phyloP scores from a whole-genome alignment of 2,797 vertebrate genomes.

The Acanthurus tractus region DNA sequence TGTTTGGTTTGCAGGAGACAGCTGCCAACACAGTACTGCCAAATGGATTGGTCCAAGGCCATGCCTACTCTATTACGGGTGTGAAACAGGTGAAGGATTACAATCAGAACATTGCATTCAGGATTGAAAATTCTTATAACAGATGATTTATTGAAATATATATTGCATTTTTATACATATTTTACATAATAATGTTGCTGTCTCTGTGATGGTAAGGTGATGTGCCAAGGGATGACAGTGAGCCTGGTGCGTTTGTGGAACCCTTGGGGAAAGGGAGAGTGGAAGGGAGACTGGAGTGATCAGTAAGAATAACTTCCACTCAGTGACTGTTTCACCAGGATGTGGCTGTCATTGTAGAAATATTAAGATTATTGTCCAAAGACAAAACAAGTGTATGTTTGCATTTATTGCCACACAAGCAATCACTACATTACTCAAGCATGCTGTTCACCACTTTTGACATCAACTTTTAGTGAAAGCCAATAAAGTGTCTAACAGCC shows the following conservation, averaged over 20 bases:
- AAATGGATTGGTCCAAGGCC: constrained; percentile 80
- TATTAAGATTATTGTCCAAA: not conserved
- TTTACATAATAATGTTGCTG: too few relatives aligned
- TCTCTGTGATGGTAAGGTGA: constrained; percentile 73
- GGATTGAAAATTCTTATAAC: too few relatives aligned
- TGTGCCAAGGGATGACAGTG: constrained; percentile 70
- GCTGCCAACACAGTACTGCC: constrained; percentile 58
- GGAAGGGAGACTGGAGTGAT: constrained; percentile 92
- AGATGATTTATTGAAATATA: too few relatives aligned
- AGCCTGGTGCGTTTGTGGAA: constrained; percentile 88
- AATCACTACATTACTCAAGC: too few relatives aligned
- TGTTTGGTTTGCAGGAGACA: constrained; percentile 63
- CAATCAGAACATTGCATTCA: too few relatives aligned
- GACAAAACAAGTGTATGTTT: too few relatives aligned
- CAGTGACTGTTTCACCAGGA: not conserved
- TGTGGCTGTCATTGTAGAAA: too few relatives aligned
- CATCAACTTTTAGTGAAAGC: too few relatives aligned
- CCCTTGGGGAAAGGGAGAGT: constrained; percentile 89
- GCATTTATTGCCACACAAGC: too few relatives aligned
- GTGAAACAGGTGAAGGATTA: constrained; percentile 72
- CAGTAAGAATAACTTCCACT: constrained; percentile 66
- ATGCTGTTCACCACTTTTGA: too few relatives aligned
- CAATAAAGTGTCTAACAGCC: too few relatives aligned
- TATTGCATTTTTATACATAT: too few relatives aligned
- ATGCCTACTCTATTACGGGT: constrained; percentile 84